These are phyloP conservation scores for Meloidogyne floridensis DNA, from an alignment of 1,140 invertebrate genomes.

Conservation along the genomic window DNA sequence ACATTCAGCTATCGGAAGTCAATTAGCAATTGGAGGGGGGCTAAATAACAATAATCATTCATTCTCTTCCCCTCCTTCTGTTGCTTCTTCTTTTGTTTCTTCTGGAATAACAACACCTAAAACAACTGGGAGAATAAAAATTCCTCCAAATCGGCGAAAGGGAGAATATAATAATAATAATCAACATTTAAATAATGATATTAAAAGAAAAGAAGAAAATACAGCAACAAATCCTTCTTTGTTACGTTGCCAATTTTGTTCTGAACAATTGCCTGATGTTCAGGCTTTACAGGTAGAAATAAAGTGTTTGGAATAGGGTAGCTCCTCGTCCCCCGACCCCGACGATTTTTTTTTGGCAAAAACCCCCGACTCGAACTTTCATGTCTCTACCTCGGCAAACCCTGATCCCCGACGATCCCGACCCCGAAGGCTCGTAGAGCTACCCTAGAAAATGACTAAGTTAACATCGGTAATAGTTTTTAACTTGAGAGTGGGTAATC, in stretches of 20 bases:
- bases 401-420: no score
- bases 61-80: slow-evolving; percentile 26
- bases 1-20: slow-evolving; percentile 32
- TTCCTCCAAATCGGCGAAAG: not conserved
- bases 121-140: slow-evolving; percentile 12
- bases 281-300: slow-evolving; percentile 9
- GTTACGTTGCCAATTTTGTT: slow-evolving; percentile 34
- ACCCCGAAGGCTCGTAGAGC: no score
- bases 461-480: no score
- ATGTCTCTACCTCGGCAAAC: no score
- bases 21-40: not conserved
- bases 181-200: not conserved
- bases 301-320: not conserved
- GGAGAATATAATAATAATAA: not conserved
- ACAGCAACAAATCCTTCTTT: not conserved
- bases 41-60: slow-evolving; percentile 9
- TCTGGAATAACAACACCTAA: not conserved
- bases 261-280: slow-evolving; percentile 21
- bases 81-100: slow-evolving; percentile 13
- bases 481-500: no score
- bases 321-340: no score
- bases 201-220: not conserved
- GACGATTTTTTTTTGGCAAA: no score
- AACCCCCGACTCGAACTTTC: no score
- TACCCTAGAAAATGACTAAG: no score